These are phyloP conservation scores for Laterallus jamaicensis DNA, from an alignment of 2,113 vertebrate genomes.

Conservation along the genomic window DNA sequence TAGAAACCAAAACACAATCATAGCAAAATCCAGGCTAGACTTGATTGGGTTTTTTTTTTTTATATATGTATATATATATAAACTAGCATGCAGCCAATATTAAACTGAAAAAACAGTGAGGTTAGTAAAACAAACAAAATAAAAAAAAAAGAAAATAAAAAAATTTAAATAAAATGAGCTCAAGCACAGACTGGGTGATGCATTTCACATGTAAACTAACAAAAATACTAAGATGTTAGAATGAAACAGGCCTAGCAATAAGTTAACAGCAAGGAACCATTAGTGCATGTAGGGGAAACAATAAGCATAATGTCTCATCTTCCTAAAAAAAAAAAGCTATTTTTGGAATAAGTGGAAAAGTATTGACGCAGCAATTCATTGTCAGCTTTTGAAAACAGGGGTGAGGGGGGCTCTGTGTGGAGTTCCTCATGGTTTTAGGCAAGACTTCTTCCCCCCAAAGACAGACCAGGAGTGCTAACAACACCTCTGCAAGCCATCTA, in stretches of 20 bases:
- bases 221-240: slow-evolving; percentile 84
- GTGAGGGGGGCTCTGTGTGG: background rate
- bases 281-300: slow-evolving; percentile 91
- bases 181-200: slow-evolving; percentile 90
- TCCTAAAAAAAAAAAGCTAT: slow-evolving; percentile 49
- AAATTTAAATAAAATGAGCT: slow-evolving; percentile 78
- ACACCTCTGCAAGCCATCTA: background rate
- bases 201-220: slow-evolving; percentile 89
- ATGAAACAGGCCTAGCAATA: slow-evolving; percentile 92
- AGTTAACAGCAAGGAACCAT: slow-evolving; percentile 87
- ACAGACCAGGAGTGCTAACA: background rate
- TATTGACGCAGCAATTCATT: slow-evolving; percentile 68
- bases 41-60: slow-evolving; percentile 78
- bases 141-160: slow-evolving; percentile 59
- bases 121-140: slow-evolving; percentile 89
- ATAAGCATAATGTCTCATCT: slow-evolving; percentile 90
- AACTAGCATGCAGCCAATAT: slow-evolving; percentile 87
- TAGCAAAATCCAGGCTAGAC: slow-evolving; percentile 92
- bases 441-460: background rate
- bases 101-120: slow-evolving; percentile 92
- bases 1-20: slow-evolving; percentile 89
- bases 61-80: slow-evolving; percentile 69
- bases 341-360: slow-evolving; percentile 33
- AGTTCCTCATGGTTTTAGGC: background rate
- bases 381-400: slow-evolving; percentile 50